phyloP scores from a whole-genome alignment of 2,113 vertebrate genomes.

The Sinocyclocheilus grahami region DNA sequence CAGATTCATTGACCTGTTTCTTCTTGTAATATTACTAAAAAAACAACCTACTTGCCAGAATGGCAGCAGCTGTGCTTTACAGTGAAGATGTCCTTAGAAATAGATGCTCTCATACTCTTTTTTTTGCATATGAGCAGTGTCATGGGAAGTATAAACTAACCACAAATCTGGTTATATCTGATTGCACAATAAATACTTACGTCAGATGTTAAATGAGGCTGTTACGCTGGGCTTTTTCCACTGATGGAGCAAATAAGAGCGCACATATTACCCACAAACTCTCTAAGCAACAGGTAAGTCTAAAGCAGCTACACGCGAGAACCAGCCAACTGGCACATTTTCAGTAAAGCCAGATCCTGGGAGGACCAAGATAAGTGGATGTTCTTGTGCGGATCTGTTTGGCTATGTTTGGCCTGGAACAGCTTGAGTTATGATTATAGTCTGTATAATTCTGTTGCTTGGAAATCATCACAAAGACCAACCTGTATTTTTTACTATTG shows the following conservation, averaged over 20 bases:
- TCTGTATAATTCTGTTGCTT: not conserved
- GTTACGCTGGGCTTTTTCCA: conserved; percentile 46
- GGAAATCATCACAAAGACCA: not conserved
- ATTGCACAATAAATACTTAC: not conserved
- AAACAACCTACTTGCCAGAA: not conserved
- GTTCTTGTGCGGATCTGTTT: conserved; percentile 2
- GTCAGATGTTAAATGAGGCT: conserved; percentile 44
- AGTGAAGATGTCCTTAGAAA: not conserved
- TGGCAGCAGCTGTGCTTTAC: not conserved
- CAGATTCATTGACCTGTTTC: not conserved
- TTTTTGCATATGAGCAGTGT: not conserved
- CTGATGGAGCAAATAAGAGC: conserved; percentile 37
- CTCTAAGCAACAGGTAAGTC: not conserved
- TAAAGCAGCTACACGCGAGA: not conserved
- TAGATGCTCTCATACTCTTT: not conserved
- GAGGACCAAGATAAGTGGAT: conserved; percentile 3
- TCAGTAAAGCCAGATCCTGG: not conserved
- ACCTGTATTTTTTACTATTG: not conserved
- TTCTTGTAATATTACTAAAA: not conserved
- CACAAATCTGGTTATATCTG: not conserved
- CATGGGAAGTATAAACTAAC: conserved; percentile 12
- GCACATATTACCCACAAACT: conserved; percentile 13
- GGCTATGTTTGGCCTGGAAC: no score
- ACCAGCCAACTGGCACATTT: conserved; percentile 16
- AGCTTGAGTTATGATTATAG: not conserved